Evolutionary conservation across 2,113 vertebrate genomes (phyloP).

Genomic region (Ardeotis arabs): DNA sequence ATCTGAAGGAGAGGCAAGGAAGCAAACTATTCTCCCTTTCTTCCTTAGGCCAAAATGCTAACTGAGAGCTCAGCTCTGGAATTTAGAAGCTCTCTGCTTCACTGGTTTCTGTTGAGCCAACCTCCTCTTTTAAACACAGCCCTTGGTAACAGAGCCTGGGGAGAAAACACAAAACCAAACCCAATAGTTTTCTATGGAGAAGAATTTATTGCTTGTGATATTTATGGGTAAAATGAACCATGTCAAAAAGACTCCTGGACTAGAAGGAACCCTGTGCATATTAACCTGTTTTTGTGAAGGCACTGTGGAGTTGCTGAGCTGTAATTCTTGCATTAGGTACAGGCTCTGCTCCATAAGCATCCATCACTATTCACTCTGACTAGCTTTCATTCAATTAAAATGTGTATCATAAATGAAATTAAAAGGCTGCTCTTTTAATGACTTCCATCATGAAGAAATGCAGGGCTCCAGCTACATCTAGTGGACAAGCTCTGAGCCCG

Average conservation of each 20-base stretch:
- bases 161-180: neutral
- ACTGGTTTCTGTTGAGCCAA: neutral
- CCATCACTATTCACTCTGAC: neutral
- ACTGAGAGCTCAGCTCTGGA: neutral
- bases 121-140: neutral
- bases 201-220: neutral
- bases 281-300: neutral
- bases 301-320: neutral
- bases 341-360: neutral
- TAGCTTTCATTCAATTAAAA: neutral
- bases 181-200: too few relatives aligned
- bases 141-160: neutral
- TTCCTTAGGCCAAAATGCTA: neutral
- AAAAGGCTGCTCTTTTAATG: neutral
- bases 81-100: neutral
- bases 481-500: conserved; percentile 36
- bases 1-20: neutral
- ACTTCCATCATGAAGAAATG: neutral
- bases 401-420: neutral
- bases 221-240: neutral
- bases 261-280: neutral
- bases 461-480: conserved; percentile 70
- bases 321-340: neutral
- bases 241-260: neutral
- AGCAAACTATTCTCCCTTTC: neutral